Evolutionary conservation across 2,888 invertebrate genomes (phyloP), one percentile per base, ranked within the genome.

Genomic region (Stenodera caucasica): DNA sequence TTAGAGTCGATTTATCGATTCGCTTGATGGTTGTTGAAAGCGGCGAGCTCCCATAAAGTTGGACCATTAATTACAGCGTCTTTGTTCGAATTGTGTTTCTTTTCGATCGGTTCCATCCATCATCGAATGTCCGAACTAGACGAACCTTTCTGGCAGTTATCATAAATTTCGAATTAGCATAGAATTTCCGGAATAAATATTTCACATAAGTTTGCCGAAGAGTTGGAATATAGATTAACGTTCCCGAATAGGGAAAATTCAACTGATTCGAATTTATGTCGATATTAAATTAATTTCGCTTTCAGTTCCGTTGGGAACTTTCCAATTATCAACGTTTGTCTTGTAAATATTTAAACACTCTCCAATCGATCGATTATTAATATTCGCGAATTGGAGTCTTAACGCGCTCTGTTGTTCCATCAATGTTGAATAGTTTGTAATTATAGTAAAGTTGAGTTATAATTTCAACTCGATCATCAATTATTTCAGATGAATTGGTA

Each of bases 91-190:
- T 11, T 45, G 45, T 23, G n/a, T 45, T 45, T 23, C 23, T 45
- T 45, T 57, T 37, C 15, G 18, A 15, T 15, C 12, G 15, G n/a
- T n/a, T 21, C n/a, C 57, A 52, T 57, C 37, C 33, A 56, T 56
- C 50, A 50, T 45, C 12, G 12, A 50, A 56, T 23, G 57, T 57
- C 15, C 18, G 52, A 45, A 37, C 11, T 52, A 52, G 14, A 57
- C n/a, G n/a, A n/a, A n/a, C n/a, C n/a, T n/a, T n/a, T n/a, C n/a
- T 26, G 26, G 26, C 26, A 4, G 32, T 37, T 18, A 26, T 26
- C 3, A 26, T 26, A 26, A 26, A 26, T 26, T 26, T 5, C 26
- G 5, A 26, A 26, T 26, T 26, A 26, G 5, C 26, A 26, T 26
- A 26, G 5, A 26, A 26, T 26, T 5, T 26, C 26, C 26, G 26